A percentile compares a stretch with the other conserved stretches of the same genome.
Conservation (phyloP, 2,888 invertebrate species). For the Campoplex capitator region DNA sequence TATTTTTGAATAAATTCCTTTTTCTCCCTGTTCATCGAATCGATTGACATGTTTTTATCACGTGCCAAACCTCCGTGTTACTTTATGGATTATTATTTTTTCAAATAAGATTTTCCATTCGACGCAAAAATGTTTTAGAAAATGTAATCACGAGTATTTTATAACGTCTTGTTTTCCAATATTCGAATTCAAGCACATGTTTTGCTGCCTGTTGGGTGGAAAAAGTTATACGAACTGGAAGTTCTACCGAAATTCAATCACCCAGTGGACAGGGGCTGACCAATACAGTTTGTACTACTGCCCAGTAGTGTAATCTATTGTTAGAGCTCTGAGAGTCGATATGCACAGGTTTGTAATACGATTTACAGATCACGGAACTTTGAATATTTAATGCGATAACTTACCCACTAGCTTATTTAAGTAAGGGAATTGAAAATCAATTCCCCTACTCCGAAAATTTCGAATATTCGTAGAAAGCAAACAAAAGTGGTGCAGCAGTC, state of each 20-base stretch:
- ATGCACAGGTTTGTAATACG: neutral
- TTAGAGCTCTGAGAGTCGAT: neutral
- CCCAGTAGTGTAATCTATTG: neutral
- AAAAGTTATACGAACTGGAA: neutral
- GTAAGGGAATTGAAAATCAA: neutral
- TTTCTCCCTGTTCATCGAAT: neutral
- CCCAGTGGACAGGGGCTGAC: neutral
- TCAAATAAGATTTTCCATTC: neutral
- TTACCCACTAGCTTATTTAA: neutral
- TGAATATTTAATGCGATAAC: neutral
- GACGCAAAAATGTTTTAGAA: neutral
- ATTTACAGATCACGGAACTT: neutral
- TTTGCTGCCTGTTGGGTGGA: neutral
- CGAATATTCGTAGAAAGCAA: slow-evolving; percentile 35
- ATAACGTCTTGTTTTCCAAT: neutral
- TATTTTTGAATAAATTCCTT: neutral
- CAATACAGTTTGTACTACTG: neutral
- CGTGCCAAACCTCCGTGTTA: neutral
- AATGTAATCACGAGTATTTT: neutral
- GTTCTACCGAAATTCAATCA: neutral
- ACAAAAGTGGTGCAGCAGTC: slow-evolving; percentile 13
- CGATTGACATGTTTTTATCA: neutral
- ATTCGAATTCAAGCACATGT: neutral
- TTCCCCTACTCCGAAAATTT: slow-evolving; percentile 16
- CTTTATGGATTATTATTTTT: neutral